These are phyloP conservation scores for Drosophila picticornis DNA, from an alignment of 2,888 invertebrate genomes.

Conservation along the genomic window DNA sequence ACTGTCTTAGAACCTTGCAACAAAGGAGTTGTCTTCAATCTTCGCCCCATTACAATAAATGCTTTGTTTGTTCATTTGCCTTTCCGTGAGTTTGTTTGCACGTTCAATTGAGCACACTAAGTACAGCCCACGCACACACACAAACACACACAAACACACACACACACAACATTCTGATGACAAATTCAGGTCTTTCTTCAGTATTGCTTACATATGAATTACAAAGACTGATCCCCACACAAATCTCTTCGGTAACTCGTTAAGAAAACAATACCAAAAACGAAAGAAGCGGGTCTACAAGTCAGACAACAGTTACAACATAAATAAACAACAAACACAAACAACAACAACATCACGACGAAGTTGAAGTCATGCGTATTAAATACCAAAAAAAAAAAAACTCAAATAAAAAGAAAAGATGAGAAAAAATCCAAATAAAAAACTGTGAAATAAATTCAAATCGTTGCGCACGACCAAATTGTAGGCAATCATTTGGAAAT, in stretches of 20 bases:
- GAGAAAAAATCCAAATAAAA: slow-evolving; percentile 18
- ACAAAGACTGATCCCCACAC: slow-evolving; percentile 39
- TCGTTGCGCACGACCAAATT: slow-evolving; percentile 77
- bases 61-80: neutral
- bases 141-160: neutral
- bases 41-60: slow-evolving; percentile 1
- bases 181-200: slow-evolving; percentile 6
- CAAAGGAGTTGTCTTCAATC: neutral
- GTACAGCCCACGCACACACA: slow-evolving; percentile 29
- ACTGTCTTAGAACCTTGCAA: neutral
- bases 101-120: slow-evolving; percentile 26
- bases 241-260: slow-evolving; percentile 45
- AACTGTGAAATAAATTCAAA: slow-evolving; percentile 52
- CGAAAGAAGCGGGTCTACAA: slow-evolving; percentile 49
- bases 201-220: slow-evolving; percentile 23
- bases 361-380: slow-evolving; percentile 75
- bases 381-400: slow-evolving; percentile 55
- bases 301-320: slow-evolving; percentile 69
- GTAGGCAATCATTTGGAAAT: slow-evolving; percentile 76
- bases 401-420: slow-evolving; percentile 13
- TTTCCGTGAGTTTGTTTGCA: slow-evolving; percentile 20
- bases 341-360: slow-evolving; percentile 39
- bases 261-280: slow-evolving; percentile 41
- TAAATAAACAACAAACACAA: slow-evolving; percentile 49
- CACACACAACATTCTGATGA: slow-evolving; percentile 33